Conservation (phyloP, 2,888 invertebrate genomes). For the Napeogenes inachia region DNA sequence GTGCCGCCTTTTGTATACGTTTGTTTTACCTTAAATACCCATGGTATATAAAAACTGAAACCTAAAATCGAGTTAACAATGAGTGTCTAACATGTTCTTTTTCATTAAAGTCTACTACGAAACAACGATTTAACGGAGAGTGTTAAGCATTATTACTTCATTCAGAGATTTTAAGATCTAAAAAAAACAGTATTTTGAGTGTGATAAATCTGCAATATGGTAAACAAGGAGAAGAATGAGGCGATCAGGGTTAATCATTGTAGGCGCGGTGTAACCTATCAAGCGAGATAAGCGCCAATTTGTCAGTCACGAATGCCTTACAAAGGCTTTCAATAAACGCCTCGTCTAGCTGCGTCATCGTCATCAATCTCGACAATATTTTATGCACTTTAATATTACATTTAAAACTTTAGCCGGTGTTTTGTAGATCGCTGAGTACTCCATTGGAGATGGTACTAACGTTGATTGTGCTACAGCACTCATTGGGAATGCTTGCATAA, state of each 20-base stretch:
- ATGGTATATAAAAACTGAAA: not conserved
- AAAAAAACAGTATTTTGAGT: not conserved
- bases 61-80: too few relatives aligned
- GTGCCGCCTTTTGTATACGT: slow-evolving; percentile 10
- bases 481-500: too few relatives aligned
- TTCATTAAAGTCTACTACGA: too few relatives aligned
- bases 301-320: slow-evolving; percentile 56
- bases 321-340: slow-evolving; percentile 32
- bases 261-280: slow-evolving; percentile 49
- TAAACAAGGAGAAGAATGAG: slow-evolving; percentile 8
- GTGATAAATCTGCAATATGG: not conserved
- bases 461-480: too few relatives aligned
- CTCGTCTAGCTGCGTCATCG: slow-evolving; percentile 20
- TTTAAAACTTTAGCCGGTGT: not conserved
- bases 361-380: slow-evolving; percentile 15
- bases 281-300: slow-evolving; percentile 61
- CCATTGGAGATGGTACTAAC: too few relatives aligned
- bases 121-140: too few relatives aligned
- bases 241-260: slow-evolving; percentile 23
- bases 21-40: slow-evolving; percentile 1
- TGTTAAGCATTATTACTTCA: too few relatives aligned
- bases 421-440: too few relatives aligned
- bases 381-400: not conserved
- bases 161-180: not conserved
- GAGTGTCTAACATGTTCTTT: too few relatives aligned